Evolutionary conservation across 2,113 vertebrate genomes (phyloP), one percentile per base, ranked within the genome.

Genomic region (Clarias batrachus): DNA sequence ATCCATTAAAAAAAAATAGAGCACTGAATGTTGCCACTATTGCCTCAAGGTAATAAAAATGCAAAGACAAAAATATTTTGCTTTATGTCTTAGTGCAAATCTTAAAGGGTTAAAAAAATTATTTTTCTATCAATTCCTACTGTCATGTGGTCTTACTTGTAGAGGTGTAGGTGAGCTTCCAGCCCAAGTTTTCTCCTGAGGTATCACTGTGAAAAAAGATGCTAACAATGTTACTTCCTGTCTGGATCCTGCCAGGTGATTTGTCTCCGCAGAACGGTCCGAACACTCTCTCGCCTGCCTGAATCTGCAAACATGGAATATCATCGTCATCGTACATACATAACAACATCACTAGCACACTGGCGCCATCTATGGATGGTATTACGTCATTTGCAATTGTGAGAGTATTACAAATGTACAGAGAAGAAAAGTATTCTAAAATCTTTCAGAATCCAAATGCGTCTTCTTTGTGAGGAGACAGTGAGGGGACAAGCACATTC

Each of bases 131-230:
- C 3, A 30, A 9, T 54, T 3, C 14, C 16, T 21, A 19, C 9
- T 33, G 9, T 21, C 16, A 1, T 21, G 48, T 57, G 30, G 33
- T 48, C 2, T 94, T 93, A 97, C 97, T 96, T 88, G 92, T 88
- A 1, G 96, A 95, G 1, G 92, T 95, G 92, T 97, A 99, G 0
- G 90, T 94, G 70, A 99, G 80, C 82, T 92, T 97, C 98, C 98
- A 99, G 89, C 98, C 98, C 0, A 90, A 89, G 88, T 99, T 98
- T 81, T 99, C 97, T 57, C 98, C 98, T 0, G 97, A 98, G 90
- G 96, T 94, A 92, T 99, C 98, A 2, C 96, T 98, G 91, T 97
- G 96, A 91, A 99, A 99, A 16, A 91, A 30, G 62, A 99, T 93
- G 85, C 92, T 93, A 33, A 96, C 86, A 0, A 87, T 90, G 91